These are phyloP conservation scores for Sinocyclocheilus anshuiensis DNA, from an alignment of 2,113 vertebrate species.

Conservation along the genomic window DNA sequence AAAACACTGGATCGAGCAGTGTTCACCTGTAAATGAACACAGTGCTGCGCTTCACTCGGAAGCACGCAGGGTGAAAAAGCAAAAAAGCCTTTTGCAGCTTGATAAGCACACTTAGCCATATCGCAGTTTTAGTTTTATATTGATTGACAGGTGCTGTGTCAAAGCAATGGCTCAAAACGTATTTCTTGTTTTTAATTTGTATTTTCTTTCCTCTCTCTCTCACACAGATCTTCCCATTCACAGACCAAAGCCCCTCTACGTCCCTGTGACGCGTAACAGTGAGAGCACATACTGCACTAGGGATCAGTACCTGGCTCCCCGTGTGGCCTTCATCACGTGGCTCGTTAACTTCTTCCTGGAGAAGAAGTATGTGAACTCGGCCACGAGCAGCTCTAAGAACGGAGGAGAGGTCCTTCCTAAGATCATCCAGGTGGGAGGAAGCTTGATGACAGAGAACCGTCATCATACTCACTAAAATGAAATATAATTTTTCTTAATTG, in stretches of 20 bases:
- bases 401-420: conserved; percentile 91
- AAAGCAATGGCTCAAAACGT: background rate
- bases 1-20: background rate
- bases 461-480: background rate
- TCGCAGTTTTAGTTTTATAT: background rate
- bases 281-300: conserved; percentile 92
- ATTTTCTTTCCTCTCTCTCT: conserved; percentile 12
- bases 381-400: conserved; percentile 85
- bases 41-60: background rate
- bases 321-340: conserved; percentile 97
- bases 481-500: background rate
- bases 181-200: conserved; percentile 30
- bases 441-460: background rate
- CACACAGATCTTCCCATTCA: conserved; percentile 87
- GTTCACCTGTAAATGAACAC: background rate
- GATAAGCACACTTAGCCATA: background rate
- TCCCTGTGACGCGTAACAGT: conserved; percentile 85
- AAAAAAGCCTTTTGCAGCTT: background rate
- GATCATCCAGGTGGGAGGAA: conserved; percentile 85
- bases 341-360: conserved; percentile 98
- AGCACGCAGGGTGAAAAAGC: too few relatives aligned
- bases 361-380: conserved; percentile 89
- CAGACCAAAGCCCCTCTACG: conserved; percentile 90
- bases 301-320: conserved; percentile 93
- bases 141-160: background rate